phyloP scores from a whole-genome alignment of 2,113 vertebrate species.

The Antechinus stuartii region DNA sequence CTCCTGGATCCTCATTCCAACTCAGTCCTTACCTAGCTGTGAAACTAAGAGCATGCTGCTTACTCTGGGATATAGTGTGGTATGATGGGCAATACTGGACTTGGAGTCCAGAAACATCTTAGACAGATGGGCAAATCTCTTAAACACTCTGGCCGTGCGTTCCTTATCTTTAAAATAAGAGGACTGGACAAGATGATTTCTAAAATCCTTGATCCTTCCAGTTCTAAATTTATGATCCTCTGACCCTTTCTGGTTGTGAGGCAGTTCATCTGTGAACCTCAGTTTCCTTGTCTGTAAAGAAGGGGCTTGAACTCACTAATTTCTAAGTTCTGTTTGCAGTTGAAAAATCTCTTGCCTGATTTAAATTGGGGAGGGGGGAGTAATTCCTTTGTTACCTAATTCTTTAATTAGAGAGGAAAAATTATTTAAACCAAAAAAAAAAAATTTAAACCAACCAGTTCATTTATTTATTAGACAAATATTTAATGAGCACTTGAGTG shows the following conservation, averaged over 20 bases:
- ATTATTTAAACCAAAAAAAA: neutral
- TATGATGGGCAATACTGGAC: neutral
- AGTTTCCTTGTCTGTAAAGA: neutral
- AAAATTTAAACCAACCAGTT: neutral
- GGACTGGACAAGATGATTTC: neutral
- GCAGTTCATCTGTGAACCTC: neutral
- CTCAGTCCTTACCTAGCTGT: neutral
- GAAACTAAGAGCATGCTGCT: neutral
- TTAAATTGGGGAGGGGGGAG: neutral
- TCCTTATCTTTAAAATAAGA: neutral
- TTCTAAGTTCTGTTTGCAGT: neutral
- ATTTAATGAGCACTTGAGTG: neutral
- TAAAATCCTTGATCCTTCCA: neutral
- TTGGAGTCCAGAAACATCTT: neutral
- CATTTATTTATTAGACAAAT: neutral
- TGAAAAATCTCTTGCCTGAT: neutral
- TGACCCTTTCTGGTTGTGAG: neutral
- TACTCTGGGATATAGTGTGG: neutral
- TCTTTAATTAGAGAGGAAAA: neutral
- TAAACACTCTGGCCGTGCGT: neutral
- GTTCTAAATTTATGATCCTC: neutral
- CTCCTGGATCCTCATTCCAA: neutral
- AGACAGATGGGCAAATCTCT: neutral
- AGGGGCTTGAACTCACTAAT: neutral
- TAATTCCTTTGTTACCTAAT: neutral